Conservation (phyloP, 1,140 invertebrate genomes). For the Sesamia nonagrioides region DNA sequence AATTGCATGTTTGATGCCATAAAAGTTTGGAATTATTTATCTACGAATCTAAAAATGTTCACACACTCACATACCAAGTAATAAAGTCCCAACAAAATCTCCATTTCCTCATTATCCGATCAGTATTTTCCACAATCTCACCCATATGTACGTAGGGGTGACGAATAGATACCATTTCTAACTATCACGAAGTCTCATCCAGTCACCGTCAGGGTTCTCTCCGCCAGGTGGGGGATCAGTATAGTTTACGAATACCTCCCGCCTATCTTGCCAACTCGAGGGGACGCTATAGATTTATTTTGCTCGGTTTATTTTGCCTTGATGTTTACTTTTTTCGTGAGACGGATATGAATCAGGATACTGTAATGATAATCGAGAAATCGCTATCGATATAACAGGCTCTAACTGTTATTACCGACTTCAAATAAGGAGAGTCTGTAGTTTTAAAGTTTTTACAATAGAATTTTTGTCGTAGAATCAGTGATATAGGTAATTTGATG, state of each 20-base stretch:
- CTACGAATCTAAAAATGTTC: too few relatives aligned
- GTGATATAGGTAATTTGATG: slow-evolving; percentile 7
- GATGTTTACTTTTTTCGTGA: slow-evolving; percentile 41
- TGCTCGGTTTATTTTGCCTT: slow-evolving; percentile 64
- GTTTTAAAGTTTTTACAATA: not conserved
- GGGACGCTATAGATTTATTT: slow-evolving; percentile 66
- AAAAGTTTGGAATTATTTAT: too few relatives aligned
- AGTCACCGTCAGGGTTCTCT: slow-evolving; percentile 51
- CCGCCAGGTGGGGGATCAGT: slow-evolving; percentile 57
- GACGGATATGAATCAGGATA: slow-evolving; percentile 19
- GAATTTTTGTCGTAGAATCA: not conserved
- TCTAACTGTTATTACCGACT: not conserved
- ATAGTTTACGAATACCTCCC: slow-evolving; percentile 64
- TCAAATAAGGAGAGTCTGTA: too few relatives aligned
- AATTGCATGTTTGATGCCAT: too few relatives aligned
- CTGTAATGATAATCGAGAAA: slow-evolving; percentile 47
- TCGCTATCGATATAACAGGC: slow-evolving; percentile 49
- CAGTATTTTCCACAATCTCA: slow-evolving; percentile 27
- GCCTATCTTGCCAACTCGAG: slow-evolving; percentile 63
- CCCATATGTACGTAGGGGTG: not conserved
- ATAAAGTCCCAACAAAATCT: too few relatives aligned
- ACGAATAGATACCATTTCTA: slow-evolving; percentile 2
- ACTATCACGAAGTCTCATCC: slow-evolving; percentile 49
- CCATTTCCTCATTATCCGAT: not conserved
- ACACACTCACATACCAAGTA: too few relatives aligned